A percentile compares a stretch with the other conserved stretches of the same genome.
These are phyloP conservation scores for Gnathonemus longibarbis DNA, from an alignment of 2,113 vertebrate species.

Conservation along the genomic window DNA sequence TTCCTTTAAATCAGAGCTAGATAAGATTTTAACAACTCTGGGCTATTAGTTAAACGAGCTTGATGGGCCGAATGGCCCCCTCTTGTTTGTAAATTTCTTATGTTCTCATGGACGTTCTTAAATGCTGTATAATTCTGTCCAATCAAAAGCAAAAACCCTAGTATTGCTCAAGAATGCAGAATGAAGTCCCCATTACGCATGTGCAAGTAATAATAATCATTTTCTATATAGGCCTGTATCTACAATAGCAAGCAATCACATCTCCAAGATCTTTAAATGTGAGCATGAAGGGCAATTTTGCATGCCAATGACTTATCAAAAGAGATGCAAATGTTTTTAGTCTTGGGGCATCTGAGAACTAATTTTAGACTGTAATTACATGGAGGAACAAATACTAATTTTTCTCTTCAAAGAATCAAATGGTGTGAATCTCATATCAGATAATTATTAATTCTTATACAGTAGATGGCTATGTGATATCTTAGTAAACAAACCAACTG, in stretches of 20 bases:
- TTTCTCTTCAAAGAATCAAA: conserved; percentile 20
- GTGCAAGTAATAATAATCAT: neutral
- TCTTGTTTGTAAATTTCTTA: too few species aligned
- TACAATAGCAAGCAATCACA: neutral
- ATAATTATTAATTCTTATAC: conserved; percentile 3
- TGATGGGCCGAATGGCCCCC: too few species aligned
- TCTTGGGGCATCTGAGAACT: conserved; percentile 15
- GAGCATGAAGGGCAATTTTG: conserved; percentile 13
- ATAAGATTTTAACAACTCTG: too few species aligned
- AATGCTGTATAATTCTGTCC: neutral
- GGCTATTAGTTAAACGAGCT: too few species aligned
- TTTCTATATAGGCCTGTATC: neutral
- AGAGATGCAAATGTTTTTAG: conserved; percentile 18
- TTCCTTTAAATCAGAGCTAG: too few species aligned
- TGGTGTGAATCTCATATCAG: neutral
- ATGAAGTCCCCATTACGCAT: neutral
- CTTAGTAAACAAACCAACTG: neutral
- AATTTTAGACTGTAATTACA: conserved; percentile 24
- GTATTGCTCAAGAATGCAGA: neutral
- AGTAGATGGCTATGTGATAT: neutral
- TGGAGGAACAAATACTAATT: conserved; percentile 24
- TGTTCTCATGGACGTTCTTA: neutral
- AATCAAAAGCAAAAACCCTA: neutral
- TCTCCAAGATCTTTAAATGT: conserved; percentile 1
- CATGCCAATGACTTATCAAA: conserved; percentile 20